phyloP scores from a whole-genome alignment of 2,888 invertebrate species.

The Ornithoptera priamus region DNA sequence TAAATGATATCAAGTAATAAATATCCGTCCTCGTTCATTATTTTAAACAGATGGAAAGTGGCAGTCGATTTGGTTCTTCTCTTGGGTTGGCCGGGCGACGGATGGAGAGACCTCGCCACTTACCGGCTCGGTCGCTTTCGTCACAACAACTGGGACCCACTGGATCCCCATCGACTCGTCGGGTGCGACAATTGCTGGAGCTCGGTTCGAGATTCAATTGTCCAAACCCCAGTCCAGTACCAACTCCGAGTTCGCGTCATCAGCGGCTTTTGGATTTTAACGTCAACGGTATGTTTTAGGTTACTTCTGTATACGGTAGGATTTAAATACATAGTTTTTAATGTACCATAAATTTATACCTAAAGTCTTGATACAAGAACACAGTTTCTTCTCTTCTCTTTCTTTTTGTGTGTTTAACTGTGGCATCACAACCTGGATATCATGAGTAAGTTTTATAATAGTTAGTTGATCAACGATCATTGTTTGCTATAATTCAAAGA shows the following conservation, averaged over 20 bases:
- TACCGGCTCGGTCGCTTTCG: conserved; percentile 87
- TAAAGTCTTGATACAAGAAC: too few relatives aligned
- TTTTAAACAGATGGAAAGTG: conserved; percentile 71
- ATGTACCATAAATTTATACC: too few relatives aligned
- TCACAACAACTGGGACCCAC: conserved; percentile 84
- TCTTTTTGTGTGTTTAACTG: too few relatives aligned
- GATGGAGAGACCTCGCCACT: conserved; percentile 74
- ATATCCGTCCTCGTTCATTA: conserved; percentile 6
- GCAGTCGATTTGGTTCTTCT: conserved; percentile 82
- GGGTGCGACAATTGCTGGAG: conserved; percentile 90
- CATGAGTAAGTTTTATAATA: too few relatives aligned
- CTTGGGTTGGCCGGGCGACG: conserved; percentile 78
- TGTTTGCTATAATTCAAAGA: too few relatives aligned
- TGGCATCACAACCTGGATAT: too few relatives aligned
- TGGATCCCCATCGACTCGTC: conserved; percentile 87
- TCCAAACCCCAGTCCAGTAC: conserved; percentile 86
- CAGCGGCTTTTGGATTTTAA: conserved; percentile 92
- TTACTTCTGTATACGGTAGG: too few relatives aligned
- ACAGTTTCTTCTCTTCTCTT: too few relatives aligned
- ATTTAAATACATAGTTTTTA: too few relatives aligned
- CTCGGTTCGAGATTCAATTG: conserved; percentile 81
- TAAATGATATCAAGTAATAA: background rate
- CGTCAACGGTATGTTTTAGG: conserved; percentile 84
- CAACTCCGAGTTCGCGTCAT: conserved; percentile 88
- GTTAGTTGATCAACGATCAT: too few relatives aligned